A percentile compares a stretch with the other conserved stretches of the same genome.
Conservation (phyloP, 2,797 vertebrate species). For the Aselliscus stoliczkanus region DNA sequence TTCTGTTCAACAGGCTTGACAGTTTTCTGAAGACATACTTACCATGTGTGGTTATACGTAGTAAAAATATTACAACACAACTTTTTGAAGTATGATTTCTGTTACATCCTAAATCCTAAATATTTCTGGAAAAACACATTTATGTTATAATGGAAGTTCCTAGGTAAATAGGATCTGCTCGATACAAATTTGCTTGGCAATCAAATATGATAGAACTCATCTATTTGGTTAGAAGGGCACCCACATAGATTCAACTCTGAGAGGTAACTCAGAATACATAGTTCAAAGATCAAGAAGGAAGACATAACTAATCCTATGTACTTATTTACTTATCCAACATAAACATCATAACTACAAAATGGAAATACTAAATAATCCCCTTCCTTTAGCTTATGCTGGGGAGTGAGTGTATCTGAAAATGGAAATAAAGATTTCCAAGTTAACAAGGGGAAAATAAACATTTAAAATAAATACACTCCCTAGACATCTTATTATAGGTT, state of each 20-base stretch:
- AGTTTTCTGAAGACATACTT: not conserved
- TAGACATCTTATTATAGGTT: conserved; percentile 13
- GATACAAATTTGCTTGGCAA: not conserved
- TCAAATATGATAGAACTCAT: not conserved
- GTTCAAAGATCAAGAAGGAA: conserved; percentile 1
- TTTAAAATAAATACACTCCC: conserved; percentile 26
- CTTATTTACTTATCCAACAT: not conserved
- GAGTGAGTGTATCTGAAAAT: not conserved
- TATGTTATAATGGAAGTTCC: conserved; percentile 29
- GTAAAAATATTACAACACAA: not conserved
- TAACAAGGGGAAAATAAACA: not conserved
- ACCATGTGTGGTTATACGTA: not conserved
- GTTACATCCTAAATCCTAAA: conserved; percentile 4
- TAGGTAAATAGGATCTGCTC: not conserved
- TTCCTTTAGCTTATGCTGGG: not conserved
- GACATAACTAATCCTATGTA: not conserved
- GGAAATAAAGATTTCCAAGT: conserved; percentile 11
- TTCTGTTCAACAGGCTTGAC: not conserved
- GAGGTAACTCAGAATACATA: not conserved
- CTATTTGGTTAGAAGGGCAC: not conserved
- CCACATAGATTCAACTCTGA: not conserved
- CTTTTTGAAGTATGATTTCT: conserved; percentile 31
- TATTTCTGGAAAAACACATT: conserved; percentile 17
- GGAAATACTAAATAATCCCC: not conserved
- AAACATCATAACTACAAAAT: not conserved